These are phyloP conservation scores for Mustela nigripes DNA, from an alignment of 2,113 vertebrate genomes.

Conservation along the genomic window DNA sequence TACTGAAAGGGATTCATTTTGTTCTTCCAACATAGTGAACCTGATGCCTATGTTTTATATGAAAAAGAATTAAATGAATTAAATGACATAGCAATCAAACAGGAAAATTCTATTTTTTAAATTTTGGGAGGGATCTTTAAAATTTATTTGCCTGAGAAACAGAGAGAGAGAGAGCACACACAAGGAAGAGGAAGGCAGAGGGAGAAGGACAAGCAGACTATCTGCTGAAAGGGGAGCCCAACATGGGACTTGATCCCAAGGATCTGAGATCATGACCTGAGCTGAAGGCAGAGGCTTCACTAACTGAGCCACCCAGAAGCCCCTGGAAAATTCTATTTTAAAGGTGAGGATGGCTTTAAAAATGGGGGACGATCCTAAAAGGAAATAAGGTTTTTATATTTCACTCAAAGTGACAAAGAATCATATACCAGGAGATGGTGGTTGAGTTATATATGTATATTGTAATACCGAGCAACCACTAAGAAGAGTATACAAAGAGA, in stretches of 20 bases:
- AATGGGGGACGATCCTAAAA: not conserved
- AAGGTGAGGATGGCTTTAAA: not conserved
- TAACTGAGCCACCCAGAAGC: no score
- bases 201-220: no score
- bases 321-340: not conserved
- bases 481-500: not conserved
- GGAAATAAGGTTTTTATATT: not conserved
- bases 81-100: constrained; percentile 38
- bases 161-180: no score
- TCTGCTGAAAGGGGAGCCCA: no score
- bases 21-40: not conserved
- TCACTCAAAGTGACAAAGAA: constrained; percentile 8
- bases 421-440: not conserved
- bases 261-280: no score
- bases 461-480: not conserved
- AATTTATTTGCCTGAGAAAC: no score
- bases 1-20: constrained; percentile 9
- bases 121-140: no score
- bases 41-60: constrained; percentile 20
- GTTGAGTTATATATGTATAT: not conserved
- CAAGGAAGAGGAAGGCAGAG: no score
- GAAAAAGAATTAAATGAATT: constrained; percentile 14
- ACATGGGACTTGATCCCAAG: no score
- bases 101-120: not conserved
- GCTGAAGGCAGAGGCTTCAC: no score